Conservation (phyloP, 2,797 vertebrate species). For the Phataginus tetradactyla region DNA sequence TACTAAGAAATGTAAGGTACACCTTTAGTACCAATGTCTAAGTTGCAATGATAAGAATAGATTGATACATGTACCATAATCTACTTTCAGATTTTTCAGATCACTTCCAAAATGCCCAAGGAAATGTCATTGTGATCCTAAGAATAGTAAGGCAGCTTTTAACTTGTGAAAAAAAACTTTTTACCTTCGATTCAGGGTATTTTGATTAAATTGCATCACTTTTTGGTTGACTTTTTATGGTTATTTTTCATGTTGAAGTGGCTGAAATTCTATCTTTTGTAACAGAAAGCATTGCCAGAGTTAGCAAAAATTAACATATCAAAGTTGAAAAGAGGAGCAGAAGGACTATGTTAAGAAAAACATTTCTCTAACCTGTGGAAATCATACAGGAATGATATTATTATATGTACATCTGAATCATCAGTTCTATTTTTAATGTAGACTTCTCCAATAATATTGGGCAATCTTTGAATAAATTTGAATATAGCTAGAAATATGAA, state of each 20-base stretch:
- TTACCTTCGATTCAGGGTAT: background rate
- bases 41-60: background rate
- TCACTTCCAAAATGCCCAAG: conserved; percentile 21
- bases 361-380: conserved; percentile 60
- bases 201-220: conserved; percentile 5
- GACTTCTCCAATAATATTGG: conserved; percentile 10
- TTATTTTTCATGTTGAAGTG: conserved; percentile 48
- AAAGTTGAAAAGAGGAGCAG: background rate
- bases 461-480: conserved; percentile 59
- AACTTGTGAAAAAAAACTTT: background rate
- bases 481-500: conserved; percentile 51
- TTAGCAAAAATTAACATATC: conserved; percentile 38
- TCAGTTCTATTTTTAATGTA: conserved; percentile 52
- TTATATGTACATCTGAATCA: conserved; percentile 44
- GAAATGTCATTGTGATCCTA: conserved; percentile 16
- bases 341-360: conserved; percentile 38
- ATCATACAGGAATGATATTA: background rate
- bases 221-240: background rate
- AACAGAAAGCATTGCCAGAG: conserved; percentile 38
- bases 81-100: conserved; percentile 40
- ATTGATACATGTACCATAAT: background rate
- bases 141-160: background rate
- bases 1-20: conserved; percentile 61
- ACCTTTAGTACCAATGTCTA: conserved; percentile 36
- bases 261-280: conserved; percentile 28